Percentiles rank a stretch among this genome's conserved stretches.
Evolutionary conservation across 2,888 invertebrate genomes (phyloP).

Genomic region (Exocentrus adspersus): DNA sequence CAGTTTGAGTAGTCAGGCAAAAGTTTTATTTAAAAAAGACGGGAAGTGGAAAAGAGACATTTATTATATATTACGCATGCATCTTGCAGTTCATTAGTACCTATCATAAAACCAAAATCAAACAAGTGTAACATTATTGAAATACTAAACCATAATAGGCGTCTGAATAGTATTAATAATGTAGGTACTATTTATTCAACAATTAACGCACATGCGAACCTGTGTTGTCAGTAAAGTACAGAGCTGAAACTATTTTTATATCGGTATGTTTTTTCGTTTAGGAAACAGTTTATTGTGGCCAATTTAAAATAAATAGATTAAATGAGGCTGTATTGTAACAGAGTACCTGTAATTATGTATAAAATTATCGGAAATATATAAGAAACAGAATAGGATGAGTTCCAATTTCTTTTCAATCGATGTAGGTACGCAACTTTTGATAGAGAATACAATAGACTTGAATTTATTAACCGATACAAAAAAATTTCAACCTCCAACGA

Average conservation of each 20-base stretch:
- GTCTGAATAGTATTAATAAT: background rate
- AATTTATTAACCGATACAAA: conserved; percentile 42
- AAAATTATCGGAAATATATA: too few species aligned
- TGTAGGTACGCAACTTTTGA: too few species aligned
- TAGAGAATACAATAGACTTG: background rate
- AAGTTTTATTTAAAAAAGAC: conserved; percentile 47
- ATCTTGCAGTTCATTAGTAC: conserved; percentile 1
- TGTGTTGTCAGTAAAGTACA: background rate
- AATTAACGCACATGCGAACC: background rate
- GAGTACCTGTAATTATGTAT: too few species aligned
- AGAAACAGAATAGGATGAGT: too few species aligned
- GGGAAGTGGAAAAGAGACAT: conserved; percentile 13
- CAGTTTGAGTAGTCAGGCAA: conserved; percentile 43
- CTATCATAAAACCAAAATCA: conserved; percentile 4
- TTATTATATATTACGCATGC: conserved; percentile 13
- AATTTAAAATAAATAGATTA: too few species aligned
- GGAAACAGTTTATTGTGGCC: background rate
- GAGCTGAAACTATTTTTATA: conserved; percentile 24
- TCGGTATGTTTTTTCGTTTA: background rate
- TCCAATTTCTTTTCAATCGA: too few species aligned
- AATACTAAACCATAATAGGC: too few species aligned
- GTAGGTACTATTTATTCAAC: conserved; percentile 13
- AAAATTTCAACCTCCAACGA: conserved; percentile 15
- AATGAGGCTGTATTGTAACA: too few species aligned
- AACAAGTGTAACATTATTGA: conserved; percentile 13